Percentiles rank a stretch among this genome's conserved stretches.
phyloP scores from a whole-genome alignment of 2,888 invertebrate species.

The Drosophila sordidula region DNA sequence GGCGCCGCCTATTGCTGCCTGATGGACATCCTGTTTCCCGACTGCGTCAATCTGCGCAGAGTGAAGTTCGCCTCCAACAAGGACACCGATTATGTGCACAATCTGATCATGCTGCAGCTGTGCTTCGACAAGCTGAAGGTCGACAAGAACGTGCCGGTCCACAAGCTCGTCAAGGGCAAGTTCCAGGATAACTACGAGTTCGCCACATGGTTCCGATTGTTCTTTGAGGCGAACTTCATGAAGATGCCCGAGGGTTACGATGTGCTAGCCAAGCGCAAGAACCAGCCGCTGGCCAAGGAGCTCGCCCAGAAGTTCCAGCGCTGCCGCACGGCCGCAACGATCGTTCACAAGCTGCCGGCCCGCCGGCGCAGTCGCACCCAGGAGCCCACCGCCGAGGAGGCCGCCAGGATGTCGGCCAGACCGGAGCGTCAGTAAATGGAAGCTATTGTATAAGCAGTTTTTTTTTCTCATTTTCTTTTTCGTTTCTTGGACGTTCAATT shows the following conservation, averaged over 20 bases:
- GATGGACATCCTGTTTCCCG: slow-evolving; percentile 35
- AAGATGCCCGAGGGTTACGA: slow-evolving; percentile 12
- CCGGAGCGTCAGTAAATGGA: no score
- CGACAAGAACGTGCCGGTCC: slow-evolving; percentile 19
- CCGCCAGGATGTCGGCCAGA: no score
- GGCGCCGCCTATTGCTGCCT: slow-evolving; percentile 44
- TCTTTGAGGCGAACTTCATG: slow-evolving; percentile 35
- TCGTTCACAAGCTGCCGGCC: not conserved
- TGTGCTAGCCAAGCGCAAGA: slow-evolving; percentile 2
- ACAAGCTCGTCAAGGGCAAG: slow-evolving; percentile 26
- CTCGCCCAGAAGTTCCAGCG: not conserved
- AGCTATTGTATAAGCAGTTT: no score
- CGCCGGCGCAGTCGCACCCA: not conserved
- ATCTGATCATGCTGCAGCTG: slow-evolving; percentile 30
- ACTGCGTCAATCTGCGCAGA: slow-evolving; percentile 8
- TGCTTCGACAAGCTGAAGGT: slow-evolving; percentile 10
- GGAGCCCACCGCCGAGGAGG: not conserved
- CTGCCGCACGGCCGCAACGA: not conserved
- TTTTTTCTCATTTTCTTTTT: not conserved
- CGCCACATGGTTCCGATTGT: slow-evolving; percentile 40
- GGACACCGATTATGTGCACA: slow-evolving; percentile 15
- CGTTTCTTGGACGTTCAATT: not conserved
- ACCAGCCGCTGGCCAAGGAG: not conserved
- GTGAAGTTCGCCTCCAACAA: slow-evolving; percentile 18
- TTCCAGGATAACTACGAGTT: slow-evolving; percentile 48